Percentiles rank a stretch among this genome's conserved stretches.
phyloP scores from a whole-genome alignment of 2,888 invertebrate genomes.

The Orthosia incerta region DNA sequence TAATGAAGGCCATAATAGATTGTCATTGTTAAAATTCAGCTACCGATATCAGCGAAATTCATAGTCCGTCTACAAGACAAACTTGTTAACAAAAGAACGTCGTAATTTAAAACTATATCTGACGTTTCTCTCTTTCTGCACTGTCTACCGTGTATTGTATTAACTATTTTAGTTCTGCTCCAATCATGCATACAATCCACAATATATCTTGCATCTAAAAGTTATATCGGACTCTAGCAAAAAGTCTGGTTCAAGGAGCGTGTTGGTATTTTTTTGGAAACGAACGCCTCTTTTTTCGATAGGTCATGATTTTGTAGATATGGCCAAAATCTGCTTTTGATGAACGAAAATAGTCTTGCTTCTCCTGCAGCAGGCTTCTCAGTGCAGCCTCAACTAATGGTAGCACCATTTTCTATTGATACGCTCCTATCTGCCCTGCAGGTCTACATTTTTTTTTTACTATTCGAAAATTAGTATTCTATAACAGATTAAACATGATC shows the following conservation, averaged over 20 bases:
- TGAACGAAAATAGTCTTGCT: not conserved
- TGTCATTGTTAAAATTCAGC: slow-evolving; percentile 60
- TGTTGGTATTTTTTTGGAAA: not conserved
- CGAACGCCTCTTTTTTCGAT: not conserved
- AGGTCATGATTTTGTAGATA: not conserved
- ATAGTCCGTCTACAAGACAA: slow-evolving; percentile 35
- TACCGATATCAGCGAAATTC: slow-evolving; percentile 54
- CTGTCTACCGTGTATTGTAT: slow-evolving; percentile 12
- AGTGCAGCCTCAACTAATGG: no score
- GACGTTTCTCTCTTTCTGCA: slow-evolving; percentile 23
- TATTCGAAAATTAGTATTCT: not conserved
- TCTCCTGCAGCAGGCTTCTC: no score
- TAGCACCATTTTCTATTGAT: no score
- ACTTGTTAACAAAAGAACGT: slow-evolving; percentile 44
- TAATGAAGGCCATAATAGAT: slow-evolving; percentile 61
- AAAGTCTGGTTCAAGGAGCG: not conserved
- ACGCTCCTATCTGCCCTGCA: no score
- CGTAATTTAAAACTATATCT: slow-evolving; percentile 35
- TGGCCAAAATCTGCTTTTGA: not conserved
- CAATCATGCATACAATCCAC: not conserved
- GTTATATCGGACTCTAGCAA: not conserved
- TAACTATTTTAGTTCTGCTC: slow-evolving; percentile 14
- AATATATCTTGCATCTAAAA: slow-evolving; percentile 3
- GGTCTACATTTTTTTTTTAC: no score
- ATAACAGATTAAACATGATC: not conserved